Conservation (phyloP, 2,113 vertebrate genomes). For the Typhlomys cinereus region DNA sequence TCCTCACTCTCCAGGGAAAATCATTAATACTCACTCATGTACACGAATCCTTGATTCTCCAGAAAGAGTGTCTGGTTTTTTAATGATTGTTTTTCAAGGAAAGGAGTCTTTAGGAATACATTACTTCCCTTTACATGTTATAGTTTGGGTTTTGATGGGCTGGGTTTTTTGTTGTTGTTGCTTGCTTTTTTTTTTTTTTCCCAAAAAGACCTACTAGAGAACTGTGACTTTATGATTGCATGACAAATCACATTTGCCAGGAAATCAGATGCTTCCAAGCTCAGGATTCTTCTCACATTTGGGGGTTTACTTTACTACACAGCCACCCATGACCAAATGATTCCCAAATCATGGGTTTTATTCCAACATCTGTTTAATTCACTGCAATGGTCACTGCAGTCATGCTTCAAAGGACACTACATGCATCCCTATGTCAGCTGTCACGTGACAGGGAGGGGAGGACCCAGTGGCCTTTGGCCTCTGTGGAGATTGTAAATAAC, state of each 20-base stretch:
- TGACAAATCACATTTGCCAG: not conserved
- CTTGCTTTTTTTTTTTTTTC: no score
- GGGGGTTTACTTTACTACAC: no score
- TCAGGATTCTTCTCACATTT: not conserved
- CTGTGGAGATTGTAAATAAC: no score
- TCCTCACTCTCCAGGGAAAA: not conserved
- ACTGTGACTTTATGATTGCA: not conserved
- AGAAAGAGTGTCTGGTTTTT: rapidly evolving
- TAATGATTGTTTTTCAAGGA: not conserved
- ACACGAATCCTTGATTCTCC: not conserved
- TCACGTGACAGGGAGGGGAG: rapidly evolving
- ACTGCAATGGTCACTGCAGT: not conserved
- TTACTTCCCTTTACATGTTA: no score
- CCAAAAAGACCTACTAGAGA: not conserved
- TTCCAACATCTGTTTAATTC: not conserved
- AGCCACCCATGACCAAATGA: not conserved
- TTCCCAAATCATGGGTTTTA: not conserved
- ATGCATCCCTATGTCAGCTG: no score
- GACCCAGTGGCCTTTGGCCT: not conserved
- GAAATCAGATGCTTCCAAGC: no score
- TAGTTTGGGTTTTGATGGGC: no score
- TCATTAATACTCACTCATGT: not conserved
- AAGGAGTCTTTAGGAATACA: no score
- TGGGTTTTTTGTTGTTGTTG: no score
- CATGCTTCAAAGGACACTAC: not conserved